These are phyloP conservation scores for Patella caerulea DNA, from an alignment of 2,888 invertebrate genomes.

Conservation along the genomic window DNA sequence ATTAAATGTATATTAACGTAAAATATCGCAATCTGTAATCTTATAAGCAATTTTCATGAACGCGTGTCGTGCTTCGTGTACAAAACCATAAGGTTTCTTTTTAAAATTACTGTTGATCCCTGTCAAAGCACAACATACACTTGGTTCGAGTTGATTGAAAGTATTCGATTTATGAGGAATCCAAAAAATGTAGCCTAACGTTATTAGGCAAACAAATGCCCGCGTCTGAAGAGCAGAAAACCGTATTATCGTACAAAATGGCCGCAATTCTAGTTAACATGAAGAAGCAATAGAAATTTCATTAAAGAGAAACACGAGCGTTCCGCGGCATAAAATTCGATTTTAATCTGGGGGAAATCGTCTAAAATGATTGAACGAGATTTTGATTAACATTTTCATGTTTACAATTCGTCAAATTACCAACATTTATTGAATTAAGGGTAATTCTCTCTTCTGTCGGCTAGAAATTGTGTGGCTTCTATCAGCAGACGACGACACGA, in stretches of 20 bases:
- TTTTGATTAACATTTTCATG: constrained; percentile 46
- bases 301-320: constrained; percentile 24
- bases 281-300: constrained; percentile 19
- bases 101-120: no score
- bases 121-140: no score
- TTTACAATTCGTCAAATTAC: constrained; percentile 46
- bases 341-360: constrained; percentile 44
- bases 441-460: constrained; percentile 25
- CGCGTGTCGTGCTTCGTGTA: no score
- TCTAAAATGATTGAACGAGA: constrained; percentile 45
- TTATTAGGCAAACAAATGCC: constrained; percentile 25
- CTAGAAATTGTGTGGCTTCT: constrained; percentile 21
- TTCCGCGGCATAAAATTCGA: constrained; percentile 47
- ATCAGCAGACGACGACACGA: constrained; percentile 11
- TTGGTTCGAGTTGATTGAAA: no score
- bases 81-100: no score
- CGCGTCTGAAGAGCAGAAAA: constrained; percentile 21
- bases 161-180: background rate
- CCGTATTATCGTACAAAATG: constrained; percentile 16
- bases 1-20: no score
- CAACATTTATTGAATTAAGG: constrained; percentile 41
- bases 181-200: constrained; percentile 20
- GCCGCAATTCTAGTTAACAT: background rate
- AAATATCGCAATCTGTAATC: no score
- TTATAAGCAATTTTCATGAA: no score